Conservation (phyloP, 2,113 vertebrate genomes). For the Suncus etruscus region DNA sequence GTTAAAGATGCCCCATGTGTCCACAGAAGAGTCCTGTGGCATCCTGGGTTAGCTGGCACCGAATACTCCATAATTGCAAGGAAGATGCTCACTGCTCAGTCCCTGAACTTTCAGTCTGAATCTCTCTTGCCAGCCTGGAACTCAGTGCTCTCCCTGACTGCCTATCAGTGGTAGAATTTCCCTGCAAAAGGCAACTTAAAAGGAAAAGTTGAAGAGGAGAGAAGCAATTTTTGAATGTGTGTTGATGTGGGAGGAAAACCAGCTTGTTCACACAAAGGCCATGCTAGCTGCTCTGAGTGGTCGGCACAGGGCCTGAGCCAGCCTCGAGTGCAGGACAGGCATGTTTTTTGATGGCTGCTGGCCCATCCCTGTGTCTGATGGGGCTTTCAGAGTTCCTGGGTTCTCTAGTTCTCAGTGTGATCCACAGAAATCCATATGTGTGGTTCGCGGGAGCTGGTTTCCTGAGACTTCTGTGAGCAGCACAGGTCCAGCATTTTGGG, state of each 20-base stretch:
- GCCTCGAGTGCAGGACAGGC: neutral
- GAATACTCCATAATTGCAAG: too few relatives aligned
- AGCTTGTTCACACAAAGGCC: neutral
- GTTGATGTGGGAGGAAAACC: neutral
- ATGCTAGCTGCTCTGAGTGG: neutral
- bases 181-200: neutral
- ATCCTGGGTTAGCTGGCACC: too few relatives aligned
- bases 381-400: neutral
- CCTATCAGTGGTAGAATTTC: neutral
- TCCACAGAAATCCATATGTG: fast-evolving
- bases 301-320: neutral
- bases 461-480: neutral
- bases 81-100: neutral
- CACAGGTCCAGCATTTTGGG: too few relatives aligned
- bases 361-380: neutral
- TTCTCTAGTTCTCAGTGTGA: fast-evolving
- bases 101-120: neutral
- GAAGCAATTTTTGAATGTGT: slow-evolving; percentile 40
- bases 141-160: too few relatives aligned
- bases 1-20: too few relatives aligned
- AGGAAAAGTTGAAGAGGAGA: slow-evolving; percentile 14
- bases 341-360: neutral
- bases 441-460: fast-evolving
- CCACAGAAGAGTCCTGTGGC: neutral
- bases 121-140: neutral